Evolutionary conservation across 2,113 vertebrate genomes (phyloP), one percentile per base, ranked within the genome.

Genomic region (Lophochroa leadbeateri): DNA sequence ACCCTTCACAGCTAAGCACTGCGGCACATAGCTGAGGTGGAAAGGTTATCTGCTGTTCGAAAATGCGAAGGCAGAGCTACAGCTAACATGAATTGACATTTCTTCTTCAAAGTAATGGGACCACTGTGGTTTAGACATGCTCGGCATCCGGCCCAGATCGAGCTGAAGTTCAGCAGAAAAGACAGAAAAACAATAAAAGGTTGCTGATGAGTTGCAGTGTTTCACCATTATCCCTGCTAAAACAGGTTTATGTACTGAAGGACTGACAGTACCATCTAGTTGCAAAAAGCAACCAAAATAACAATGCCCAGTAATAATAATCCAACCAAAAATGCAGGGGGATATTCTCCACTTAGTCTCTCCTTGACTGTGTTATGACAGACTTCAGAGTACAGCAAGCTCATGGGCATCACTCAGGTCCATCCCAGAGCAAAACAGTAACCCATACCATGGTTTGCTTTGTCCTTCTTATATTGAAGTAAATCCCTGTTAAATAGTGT

Each of bases 261-360:
- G 90, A 92, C 83, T 87, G 72, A 25, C 58, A 77, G 86, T 72
- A 57, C 43, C 71, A 80, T 53, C 63, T 47, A 39, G 64, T 47
- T 84, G 68, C 69, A 65, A 88, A 96, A 94, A 95, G 88, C 83
- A 92, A 91, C 60, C 52, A 47, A 96, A 97, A 85, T 95, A 95
- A 92, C 86, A 41, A 21, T 4, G 13, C 13, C 9, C 52, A 16
- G 58, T 29, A 61, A 27, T 2, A 49, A n/a, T 8, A 23, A n/a
- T 4, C 28, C 58, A 28, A 37, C 9, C 4, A 4, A 28, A 47
- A 53, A 76, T 31, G 17, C 64, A 57, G 20, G 16, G 5, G 14
- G 24, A 18, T 21, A 9, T 17, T 39, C n/a, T 33, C 20, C 29
- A 6, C 17, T 61, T 6, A 37, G 39, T 21, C 7, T 71, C 55